Conservation (phyloP, 2,113 vertebrate genomes). For the Anser cygnoides region DNA sequence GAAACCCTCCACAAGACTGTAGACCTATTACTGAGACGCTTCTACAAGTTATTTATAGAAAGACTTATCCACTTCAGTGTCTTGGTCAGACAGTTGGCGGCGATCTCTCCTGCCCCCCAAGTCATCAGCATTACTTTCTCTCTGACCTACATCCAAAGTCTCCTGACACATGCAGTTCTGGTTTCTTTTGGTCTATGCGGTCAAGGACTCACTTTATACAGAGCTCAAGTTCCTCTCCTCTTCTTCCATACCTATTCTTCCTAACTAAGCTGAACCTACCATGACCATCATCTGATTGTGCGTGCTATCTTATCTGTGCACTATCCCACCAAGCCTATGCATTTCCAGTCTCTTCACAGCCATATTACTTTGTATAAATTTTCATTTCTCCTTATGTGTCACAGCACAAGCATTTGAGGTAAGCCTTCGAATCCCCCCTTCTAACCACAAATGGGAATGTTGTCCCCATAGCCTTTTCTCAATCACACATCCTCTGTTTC, state of each 20-base stretch:
- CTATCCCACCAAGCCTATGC: not conserved
- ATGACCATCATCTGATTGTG: not conserved
- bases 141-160: not conserved
- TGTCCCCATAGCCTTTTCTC: not conserved
- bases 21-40: not conserved
- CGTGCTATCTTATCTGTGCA: not conserved
- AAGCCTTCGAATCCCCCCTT: not conserved
- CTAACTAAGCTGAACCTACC: not conserved
- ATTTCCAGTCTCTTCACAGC: not conserved
- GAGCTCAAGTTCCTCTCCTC: not conserved
- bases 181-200: not conserved
- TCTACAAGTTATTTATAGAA: not conserved
- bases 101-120: not conserved
- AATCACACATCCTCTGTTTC: not conserved
- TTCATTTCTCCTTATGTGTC: not conserved
- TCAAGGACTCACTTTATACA: not conserved
- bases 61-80: not conserved
- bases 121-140: not conserved
- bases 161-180: not conserved
- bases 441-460: not conserved
- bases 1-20: not conserved
- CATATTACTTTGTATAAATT: not conserved
- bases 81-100: not conserved
- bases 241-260: not conserved
- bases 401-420: not conserved